Base-by-base conservation (phyloP, 2,797 vertebrate genomes). In the Bradypus variegatus region DNA sequence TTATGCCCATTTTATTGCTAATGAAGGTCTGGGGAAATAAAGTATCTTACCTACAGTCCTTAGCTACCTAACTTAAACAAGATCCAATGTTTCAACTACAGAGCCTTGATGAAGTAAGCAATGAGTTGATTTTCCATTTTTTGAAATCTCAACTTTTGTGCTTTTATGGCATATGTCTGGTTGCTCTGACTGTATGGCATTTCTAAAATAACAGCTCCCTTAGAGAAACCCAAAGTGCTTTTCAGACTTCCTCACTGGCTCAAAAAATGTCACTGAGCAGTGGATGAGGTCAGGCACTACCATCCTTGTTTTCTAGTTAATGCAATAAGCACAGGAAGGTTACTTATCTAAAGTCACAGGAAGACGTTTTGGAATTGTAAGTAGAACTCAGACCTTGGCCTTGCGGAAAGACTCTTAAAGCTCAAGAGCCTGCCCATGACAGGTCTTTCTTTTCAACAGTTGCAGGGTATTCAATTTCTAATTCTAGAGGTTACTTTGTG, bases 391-490 rank as follows among this genome's bases (percentile, higher is more conserved):
- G 33, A 73, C 53, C 38, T 80, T 82, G 83, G 93, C 45, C 67
- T 88, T 91, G 69, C 36, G 72, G 18, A 75, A 50, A 78, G 87
- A 79, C 38, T 85, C 36, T 45, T 82, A 79, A 86, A 85, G 33
- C 27, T 36, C 6, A 79, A 86, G 67, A 82, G 62, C 0, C 11
- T 62, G 27, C 29, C 53, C 38, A 15, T 11, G 12, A 64, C 94
- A 91, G 67, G 50, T 23, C 18, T 89, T 53, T 90, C 38, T 93
- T 93, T 93, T 89, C 80, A 87, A 69, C 36, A 77, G 58, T 67
- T 67, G 36, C 64, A 90, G 60, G 53, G 21, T 55, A 45, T 60
- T 36, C 38, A 58, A 1, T 76, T 92, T 91, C 82, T 58, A 67
- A 76, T 31, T 15, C 36, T 45, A 15, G 55, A 23, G n/a, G 27